phyloP scores from a whole-genome alignment of 2,888 invertebrate genomes.

The Hyles lineata region DNA sequence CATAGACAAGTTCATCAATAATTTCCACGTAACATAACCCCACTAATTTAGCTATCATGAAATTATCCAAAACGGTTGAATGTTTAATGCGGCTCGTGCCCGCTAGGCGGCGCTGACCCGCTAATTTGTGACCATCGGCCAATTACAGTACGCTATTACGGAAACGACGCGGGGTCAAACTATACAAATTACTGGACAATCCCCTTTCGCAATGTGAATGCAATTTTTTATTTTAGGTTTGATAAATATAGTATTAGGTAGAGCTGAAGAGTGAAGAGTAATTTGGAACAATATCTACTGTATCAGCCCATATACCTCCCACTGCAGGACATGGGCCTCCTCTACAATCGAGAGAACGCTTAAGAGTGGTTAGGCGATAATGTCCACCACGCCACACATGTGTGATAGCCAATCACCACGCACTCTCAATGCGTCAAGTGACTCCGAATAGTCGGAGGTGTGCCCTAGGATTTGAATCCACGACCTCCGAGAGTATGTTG shows the following conservation, averaged over 20 bases:
- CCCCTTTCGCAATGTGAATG: background rate
- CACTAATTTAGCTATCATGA: slow-evolving; percentile 10
- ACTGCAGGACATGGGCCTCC: no score
- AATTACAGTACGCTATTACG: slow-evolving; percentile 8
- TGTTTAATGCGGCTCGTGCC: slow-evolving; percentile 12
- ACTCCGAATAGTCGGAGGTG: no score
- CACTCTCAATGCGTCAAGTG: no score
- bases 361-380: no score
- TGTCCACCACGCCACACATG: no score
- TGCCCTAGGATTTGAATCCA: no score
- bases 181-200: slow-evolving; percentile 13
- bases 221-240: background rate
- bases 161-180: slow-evolving; percentile 12
- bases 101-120: slow-evolving; percentile 19
- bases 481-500: no score
- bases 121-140: slow-evolving; percentile 17
- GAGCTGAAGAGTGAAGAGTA: background rate
- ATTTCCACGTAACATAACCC: background rate
- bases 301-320: no score
- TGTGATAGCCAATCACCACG: no score
- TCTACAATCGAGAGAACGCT: no score
- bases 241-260: background rate
- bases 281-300: no score
- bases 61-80: slow-evolving; percentile 15
- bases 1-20: no score